phyloP scores from a whole-genome alignment of 1,140 invertebrate species.

The Philotrypesis tridentata region DNA sequence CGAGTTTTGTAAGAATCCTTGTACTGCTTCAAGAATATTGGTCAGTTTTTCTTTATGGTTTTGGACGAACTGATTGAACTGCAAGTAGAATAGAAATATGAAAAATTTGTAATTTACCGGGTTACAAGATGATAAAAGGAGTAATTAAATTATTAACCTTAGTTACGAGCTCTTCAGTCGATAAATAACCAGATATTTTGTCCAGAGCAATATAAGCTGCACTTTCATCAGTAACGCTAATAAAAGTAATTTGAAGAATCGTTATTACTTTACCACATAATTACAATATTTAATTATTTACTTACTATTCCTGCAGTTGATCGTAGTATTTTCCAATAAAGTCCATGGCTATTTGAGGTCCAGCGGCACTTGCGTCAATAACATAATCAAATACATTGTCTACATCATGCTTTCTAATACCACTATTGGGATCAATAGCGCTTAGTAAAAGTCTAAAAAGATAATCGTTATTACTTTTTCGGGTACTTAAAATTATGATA shows the following conservation, averaged over 20 bases:
- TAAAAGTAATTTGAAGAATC: neutral
- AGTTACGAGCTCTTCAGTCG: neutral
- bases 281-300: neutral
- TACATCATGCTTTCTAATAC: neutral
- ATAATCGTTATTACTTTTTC: neutral
- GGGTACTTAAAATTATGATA: neutral
- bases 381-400: neutral
- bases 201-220: neutral
- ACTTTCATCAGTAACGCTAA: neutral
- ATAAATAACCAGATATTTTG: conserved; percentile 1
- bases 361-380: neutral
- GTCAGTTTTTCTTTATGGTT: neutral
- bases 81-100: neutral
- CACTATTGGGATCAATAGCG: neutral
- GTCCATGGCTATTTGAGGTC: neutral
- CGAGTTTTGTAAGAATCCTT: neutral
- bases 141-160: neutral
- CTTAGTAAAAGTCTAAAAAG: neutral
- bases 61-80: neutral
- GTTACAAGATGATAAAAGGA: neutral
- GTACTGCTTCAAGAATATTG: neutral
- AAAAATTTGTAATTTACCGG: neutral
- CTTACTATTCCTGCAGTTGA: neutral
- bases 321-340: neutral
- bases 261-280: neutral